Percentiles rank a stretch among this genome's conserved stretches.
Evolutionary conservation across 1,140 invertebrate genomes (phyloP).

Genomic region (Littorina saxatilis): DNA sequence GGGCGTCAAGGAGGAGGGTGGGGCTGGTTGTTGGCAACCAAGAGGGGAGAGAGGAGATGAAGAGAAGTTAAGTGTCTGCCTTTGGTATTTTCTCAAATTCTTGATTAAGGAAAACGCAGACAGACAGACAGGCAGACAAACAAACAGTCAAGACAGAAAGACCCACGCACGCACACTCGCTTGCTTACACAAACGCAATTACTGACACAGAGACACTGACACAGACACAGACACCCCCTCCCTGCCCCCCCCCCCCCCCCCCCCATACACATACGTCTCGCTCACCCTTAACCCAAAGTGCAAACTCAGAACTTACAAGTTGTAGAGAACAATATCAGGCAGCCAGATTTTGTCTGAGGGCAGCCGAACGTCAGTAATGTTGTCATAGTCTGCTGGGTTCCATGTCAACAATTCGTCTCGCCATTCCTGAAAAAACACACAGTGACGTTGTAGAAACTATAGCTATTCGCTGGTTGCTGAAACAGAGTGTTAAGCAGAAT

Average conservation of each 20-base stretch:
- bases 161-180: too few species aligned
- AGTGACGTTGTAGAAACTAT: too few species aligned
- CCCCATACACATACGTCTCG: neutral
- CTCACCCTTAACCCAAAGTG: neutral
- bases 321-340: slow-evolving; percentile 76
- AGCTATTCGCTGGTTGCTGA: too few species aligned
- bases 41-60: neutral
- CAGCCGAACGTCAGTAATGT: slow-evolving; percentile 74
- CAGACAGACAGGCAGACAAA: too few species aligned
- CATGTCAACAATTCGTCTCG: slow-evolving; percentile 75
- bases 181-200: too few species aligned
- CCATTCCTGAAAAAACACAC: slow-evolving; percentile 73
- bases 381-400: slow-evolving; percentile 74
- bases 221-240: neutral
- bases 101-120: too few species aligned
- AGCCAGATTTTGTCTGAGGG: slow-evolving; percentile 75
- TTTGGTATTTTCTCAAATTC: too few species aligned
- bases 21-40: neutral
- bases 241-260: neutral
- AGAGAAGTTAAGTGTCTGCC: too few species aligned
- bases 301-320: slow-evolving; percentile 58
- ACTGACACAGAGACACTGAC: too few species aligned
- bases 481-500: too few species aligned
- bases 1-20: too few species aligned
- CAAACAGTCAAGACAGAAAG: too few species aligned